A percentile compares a stretch with the other conserved stretches of the same genome.
Evolutionary conservation across 2,888 invertebrate genomes (phyloP).

Genomic region (Lepidocyrtinus sp.): DNA sequence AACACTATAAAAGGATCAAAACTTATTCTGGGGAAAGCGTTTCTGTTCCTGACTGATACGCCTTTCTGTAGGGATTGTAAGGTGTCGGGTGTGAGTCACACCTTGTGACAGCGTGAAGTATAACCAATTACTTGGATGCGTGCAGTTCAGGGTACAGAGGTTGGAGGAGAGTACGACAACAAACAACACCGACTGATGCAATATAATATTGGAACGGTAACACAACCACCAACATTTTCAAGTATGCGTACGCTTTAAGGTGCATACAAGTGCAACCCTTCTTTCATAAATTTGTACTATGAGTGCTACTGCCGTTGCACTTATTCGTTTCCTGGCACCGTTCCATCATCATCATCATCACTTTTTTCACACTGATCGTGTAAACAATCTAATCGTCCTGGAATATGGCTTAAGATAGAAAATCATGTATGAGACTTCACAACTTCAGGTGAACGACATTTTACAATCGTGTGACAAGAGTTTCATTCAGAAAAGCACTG

Average conservation of each 20-base stretch:
- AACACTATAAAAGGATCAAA: conserved; percentile 18
- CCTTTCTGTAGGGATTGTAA: not conserved
- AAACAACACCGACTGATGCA: not conserved
- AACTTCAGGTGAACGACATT: conserved; percentile 14
- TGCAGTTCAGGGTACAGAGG: not conserved
- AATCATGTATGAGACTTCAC: no score
- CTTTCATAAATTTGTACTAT: not conserved
- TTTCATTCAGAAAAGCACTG: not conserved
- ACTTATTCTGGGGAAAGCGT: conserved; percentile 3
- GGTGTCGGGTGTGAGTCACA: conserved; percentile 36
- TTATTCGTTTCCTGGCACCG: not conserved
- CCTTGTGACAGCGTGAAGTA: conserved; percentile 47
- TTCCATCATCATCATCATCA: not conserved
- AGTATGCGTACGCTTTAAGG: not conserved
- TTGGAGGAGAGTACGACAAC: not conserved
- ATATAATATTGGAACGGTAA: not conserved
- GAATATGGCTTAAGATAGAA: no score
- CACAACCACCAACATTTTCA: not conserved
- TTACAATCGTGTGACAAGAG: not conserved
- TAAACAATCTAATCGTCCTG: no score
- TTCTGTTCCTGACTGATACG: conserved; percentile 16
- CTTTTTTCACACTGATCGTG: not conserved
- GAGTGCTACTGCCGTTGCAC: conserved; percentile 8
- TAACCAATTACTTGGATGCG: conserved; percentile 19
- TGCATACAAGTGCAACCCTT: not conserved